Evolutionary conservation across 2,797 vertebrate genomes (phyloP).

Genomic region (Hippoglossus hippoglossus): DNA sequence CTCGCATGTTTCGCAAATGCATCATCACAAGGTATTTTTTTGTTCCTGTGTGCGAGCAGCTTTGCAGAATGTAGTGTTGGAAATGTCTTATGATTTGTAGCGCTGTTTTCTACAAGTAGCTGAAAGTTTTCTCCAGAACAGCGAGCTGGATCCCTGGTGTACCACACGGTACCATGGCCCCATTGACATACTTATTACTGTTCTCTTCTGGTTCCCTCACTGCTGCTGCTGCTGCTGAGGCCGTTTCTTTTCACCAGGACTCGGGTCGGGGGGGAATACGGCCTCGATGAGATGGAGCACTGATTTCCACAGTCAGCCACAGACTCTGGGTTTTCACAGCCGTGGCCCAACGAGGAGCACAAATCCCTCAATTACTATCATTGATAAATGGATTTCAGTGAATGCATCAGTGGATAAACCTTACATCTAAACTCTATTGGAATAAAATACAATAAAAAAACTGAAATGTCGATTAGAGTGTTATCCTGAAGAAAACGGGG

Average conservation of each 20-base stretch:
- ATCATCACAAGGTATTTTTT: slow-evolving; percentile 54
- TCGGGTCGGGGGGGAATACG: slow-evolving; percentile 33
- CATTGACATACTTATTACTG: slow-evolving; percentile 60
- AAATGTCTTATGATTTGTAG: slow-evolving; percentile 36
- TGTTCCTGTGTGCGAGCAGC: slow-evolving; percentile 13
- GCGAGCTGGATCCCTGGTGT: slow-evolving; percentile 49
- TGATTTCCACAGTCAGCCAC: slow-evolving; percentile 28
- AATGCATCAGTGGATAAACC: slow-evolving; percentile 15
- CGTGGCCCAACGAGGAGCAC: slow-evolving; percentile 8
- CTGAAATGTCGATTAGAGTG: too few relatives aligned
- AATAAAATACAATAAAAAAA: too few relatives aligned
- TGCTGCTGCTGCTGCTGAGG: slow-evolving; percentile 23
- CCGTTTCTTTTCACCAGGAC: slow-evolving; percentile 24
- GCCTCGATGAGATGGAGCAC: slow-evolving; percentile 17
- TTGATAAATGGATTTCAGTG: slow-evolving; percentile 2
- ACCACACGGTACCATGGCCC: slow-evolving; percentile 33
- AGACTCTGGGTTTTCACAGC: slow-evolving; percentile 35
- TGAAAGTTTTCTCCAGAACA: slow-evolving; percentile 46
- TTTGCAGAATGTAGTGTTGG: slow-evolving; percentile 20
- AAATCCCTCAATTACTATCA: slow-evolving; percentile 9
- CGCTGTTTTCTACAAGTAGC: slow-evolving; percentile 49
- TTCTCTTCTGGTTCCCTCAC: slow-evolving; percentile 28
- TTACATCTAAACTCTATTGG: too few relatives aligned
- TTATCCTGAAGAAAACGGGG: too few relatives aligned
- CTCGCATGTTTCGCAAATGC: slow-evolving; percentile 42